A percentile compares a stretch with the other conserved stretches of the same genome.
Conservation (phyloP, 2,113 vertebrate genomes). For the Chascanopsetta lugubris region DNA sequence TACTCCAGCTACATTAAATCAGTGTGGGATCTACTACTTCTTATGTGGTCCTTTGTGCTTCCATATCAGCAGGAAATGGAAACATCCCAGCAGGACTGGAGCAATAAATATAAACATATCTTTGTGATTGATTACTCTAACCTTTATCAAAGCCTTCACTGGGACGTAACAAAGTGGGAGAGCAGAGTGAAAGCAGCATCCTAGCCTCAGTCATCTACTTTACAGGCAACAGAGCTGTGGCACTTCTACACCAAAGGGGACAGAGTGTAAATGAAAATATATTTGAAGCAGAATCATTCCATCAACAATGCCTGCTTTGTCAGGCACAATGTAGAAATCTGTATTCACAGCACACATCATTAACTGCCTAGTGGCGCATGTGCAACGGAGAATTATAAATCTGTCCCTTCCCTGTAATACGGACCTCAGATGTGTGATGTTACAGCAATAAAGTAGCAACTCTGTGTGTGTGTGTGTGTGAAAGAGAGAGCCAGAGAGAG, state of each 20-base stretch:
- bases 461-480: slow-evolving; percentile 25
- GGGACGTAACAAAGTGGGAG: slow-evolving; percentile 2
- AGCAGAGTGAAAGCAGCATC: slow-evolving; percentile 22
- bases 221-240: slow-evolving; percentile 13
- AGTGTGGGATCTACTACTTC: slow-evolving; percentile 35
- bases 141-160: slow-evolving; percentile 63
- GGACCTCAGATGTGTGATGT: slow-evolving; percentile 38
- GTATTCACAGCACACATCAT: slow-evolving; percentile 68
- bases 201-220: slow-evolving; percentile 8
- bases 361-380: slow-evolving; percentile 58
- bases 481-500: slow-evolving; percentile 26
- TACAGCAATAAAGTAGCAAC: slow-evolving; percentile 39
- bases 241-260: slow-evolving; percentile 38
- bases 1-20: slow-evolving; percentile 65
- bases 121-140: slow-evolving; percentile 63
- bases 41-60: slow-evolving; percentile 45
- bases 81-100: slow-evolving; percentile 53
- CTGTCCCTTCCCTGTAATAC: slow-evolving; percentile 55
- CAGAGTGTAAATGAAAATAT: slow-evolving; percentile 5
- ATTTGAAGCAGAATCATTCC: neutral
- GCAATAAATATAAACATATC: slow-evolving; percentile 72
- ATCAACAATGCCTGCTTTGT: neutral
- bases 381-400: slow-evolving; percentile 59
- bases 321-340: slow-evolving; percentile 27
- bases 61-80: slow-evolving; percentile 59